Evolutionary conservation across 2,888 invertebrate genomes (phyloP).

Genomic region (Thecocarcelia acutangulata): DNA sequence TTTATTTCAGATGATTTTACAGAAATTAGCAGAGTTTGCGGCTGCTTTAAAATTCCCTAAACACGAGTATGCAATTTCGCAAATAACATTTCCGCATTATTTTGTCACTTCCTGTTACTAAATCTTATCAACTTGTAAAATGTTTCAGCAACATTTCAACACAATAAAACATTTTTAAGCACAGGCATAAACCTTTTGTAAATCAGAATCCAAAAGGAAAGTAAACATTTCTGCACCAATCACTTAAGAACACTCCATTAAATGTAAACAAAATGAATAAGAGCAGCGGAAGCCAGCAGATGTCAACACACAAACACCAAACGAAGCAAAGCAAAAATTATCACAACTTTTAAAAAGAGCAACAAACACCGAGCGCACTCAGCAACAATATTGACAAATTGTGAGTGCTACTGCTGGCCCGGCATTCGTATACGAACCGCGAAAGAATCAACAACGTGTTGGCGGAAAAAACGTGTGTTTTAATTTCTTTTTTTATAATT

Average conservation of each 20-base stretch:
- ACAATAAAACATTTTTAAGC: constrained; percentile 9
- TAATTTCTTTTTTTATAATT: background rate
- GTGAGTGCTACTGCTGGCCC: constrained; percentile 22
- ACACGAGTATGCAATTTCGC: no score
- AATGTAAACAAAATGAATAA: constrained; percentile 38
- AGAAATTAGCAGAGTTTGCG: no score
- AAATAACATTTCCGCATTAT: no score
- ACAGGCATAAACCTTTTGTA: constrained; percentile 32
- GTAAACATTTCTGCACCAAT: no score
- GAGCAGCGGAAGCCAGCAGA: constrained; percentile 7
- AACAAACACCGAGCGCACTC: constrained; percentile 19
- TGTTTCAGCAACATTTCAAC: constrained; percentile 27
- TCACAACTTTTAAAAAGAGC: constrained; percentile 20
- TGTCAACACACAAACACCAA: constrained; percentile 32
- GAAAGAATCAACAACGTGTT: constrained; percentile 61
- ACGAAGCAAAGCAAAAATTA: constrained; percentile 9
- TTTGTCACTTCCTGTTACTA: no score
- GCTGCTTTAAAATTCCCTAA: no score
- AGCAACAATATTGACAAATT: constrained; percentile 33
- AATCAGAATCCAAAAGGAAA: background rate
- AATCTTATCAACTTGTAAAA: no score
- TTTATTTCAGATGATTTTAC: no score
- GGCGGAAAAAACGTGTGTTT: constrained; percentile 48
- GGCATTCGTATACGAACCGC: constrained; percentile 55
- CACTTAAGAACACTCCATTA: background rate